Base-by-base conservation (phyloP, 2,113 vertebrate genomes). In the Hyla sarda region DNA sequence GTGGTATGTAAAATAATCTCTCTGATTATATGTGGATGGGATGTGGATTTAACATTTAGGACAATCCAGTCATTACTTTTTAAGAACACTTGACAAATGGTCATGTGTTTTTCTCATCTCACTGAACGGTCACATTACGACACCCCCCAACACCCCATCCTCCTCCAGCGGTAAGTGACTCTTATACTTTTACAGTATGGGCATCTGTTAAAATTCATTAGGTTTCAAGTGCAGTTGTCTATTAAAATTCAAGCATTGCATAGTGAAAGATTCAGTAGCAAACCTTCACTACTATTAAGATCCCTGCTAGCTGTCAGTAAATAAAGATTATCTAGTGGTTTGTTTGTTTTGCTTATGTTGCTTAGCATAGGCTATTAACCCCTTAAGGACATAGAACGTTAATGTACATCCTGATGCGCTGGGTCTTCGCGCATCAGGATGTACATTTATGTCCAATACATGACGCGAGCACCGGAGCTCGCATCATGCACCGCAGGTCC, bases 61-160 rank as follows among this genome's bases (percentile, higher is more conserved):
- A 86, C 83, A 79, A 88, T 87, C 67, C 58, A 86, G 54, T 83
- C 74, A 19, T 89, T 89, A 90, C 89, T 88, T 88, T 85, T 88
- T 88, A 83, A 87, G 88, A 88, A 82, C 28, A n/a, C 69, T 87
- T 82, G 34, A 85, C 74, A 79, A 79, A 69, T 80, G 52, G 69
- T 71, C n/a, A 11, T 80, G 41, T 86, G 65, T 81, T 86, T 56
- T 81, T 86, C 52, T 62, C 84, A 80, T 65, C 34, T 58, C 30
- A 21, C 23, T 48, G 8, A 52, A 17, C 45, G 81, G 54, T 74
- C 83, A 84, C 52, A 75, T 16, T 28, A 60, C 19, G 21, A 25
- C 50, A 5, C 3, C 8, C 41, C 41, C 41, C n/a, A n/a, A n/a
- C 21, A 14, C 41, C 41, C 41, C 41, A 45, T 65, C 23, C 45